phyloP scores from a whole-genome alignment of 2,888 invertebrate genomes.

The Cremastinae sp. region DNA sequence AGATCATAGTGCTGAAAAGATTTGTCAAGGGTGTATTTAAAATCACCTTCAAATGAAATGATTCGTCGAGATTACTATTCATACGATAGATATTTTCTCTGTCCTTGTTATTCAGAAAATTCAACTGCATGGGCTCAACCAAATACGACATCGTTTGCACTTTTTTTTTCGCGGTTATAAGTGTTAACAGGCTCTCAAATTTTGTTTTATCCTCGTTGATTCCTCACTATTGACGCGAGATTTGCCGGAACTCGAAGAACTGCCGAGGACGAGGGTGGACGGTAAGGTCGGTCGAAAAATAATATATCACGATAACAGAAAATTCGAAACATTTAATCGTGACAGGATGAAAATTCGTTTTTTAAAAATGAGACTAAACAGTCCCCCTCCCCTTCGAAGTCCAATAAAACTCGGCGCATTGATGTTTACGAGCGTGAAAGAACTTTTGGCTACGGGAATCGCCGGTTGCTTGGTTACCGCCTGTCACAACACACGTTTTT shows the following conservation, averaged over 20 bases:
- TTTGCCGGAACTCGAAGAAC: constrained; percentile 7
- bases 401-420: not conserved
- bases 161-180: constrained; percentile 56
- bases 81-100: constrained; percentile 65
- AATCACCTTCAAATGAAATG: constrained; percentile 85
- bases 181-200: not conserved
- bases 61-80: constrained; percentile 81
- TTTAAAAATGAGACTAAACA: constrained; percentile 1
- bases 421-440: constrained; percentile 4
- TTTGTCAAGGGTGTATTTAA: constrained; percentile 22
- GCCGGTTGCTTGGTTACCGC: too few species aligned
- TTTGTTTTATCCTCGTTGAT: constrained; percentile 3
- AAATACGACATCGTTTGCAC: constrained; percentile 60
- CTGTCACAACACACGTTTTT: too few species aligned
- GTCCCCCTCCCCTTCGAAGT: constrained; percentile 19
- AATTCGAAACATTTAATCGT: not conserved
- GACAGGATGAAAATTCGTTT: constrained; percentile 18
- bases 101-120: constrained; percentile 67
- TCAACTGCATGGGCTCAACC: constrained; percentile 59
- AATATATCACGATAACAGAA: not conserved
- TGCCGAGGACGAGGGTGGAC: constrained; percentile 2
- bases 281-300: not conserved
- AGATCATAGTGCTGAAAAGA: constrained; percentile 20
- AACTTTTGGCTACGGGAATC: too few species aligned
- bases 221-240: constrained; percentile 1